Percentiles rank a stretch among this genome's conserved stretches.
Evolutionary conservation across 1,140 invertebrate genomes (phyloP).

Genomic region (Macrobrachium rosenbergii): DNA sequence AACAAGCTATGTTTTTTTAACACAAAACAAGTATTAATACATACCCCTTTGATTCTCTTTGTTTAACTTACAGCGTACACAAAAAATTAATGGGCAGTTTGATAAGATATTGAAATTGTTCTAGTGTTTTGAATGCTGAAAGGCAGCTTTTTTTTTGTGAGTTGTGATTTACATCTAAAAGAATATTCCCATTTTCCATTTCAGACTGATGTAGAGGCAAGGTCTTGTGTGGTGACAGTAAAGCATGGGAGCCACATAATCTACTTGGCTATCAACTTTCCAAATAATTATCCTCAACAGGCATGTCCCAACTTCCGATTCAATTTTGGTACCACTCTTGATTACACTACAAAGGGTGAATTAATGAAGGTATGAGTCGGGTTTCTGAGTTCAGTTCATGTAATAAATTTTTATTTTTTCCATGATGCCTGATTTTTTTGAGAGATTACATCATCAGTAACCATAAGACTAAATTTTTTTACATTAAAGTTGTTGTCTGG

Average conservation of each 20-base stretch:
- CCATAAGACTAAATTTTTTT: too few relatives aligned
- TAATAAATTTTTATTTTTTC: neutral
- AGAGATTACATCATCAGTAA: too few relatives aligned
- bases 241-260: conserved; percentile 81
- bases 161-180: too few relatives aligned
- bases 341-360: conserved; percentile 75
- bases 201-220: conserved; percentile 76
- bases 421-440: neutral
- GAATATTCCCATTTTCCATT: neutral
- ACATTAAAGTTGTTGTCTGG: too few relatives aligned
- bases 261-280: conserved; percentile 84
- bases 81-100: too few relatives aligned
- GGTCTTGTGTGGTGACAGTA: conserved; percentile 82
- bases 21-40: too few relatives aligned
- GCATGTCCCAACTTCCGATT: conserved; percentile 82
- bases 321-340: conserved; percentile 75
- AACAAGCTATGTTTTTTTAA: too few relatives aligned
- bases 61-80: too few relatives aligned
- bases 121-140: too few relatives aligned
- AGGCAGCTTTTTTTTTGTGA: too few relatives aligned
- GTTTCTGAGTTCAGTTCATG: neutral
- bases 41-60: too few relatives aligned
- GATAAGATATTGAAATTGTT: too few relatives aligned
- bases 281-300: conserved; percentile 82
- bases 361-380: conserved; percentile 73